phyloP scores from a whole-genome alignment of 2,888 invertebrate genomes.

The Eristalis pertinax region DNA sequence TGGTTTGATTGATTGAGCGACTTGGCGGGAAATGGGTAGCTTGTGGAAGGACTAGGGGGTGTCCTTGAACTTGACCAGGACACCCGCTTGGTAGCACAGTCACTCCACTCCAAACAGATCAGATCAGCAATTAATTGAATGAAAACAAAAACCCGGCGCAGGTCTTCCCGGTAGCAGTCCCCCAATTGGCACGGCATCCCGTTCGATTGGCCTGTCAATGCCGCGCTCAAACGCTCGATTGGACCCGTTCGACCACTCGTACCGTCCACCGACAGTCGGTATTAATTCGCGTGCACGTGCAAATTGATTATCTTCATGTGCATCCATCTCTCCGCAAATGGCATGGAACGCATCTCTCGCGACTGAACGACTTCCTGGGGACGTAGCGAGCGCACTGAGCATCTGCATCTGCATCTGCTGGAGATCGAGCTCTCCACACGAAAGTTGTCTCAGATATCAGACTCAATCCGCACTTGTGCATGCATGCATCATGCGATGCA shows the following conservation, averaged over 20 bases:
- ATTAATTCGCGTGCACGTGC: slow-evolving; percentile 1
- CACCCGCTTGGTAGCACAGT: background rate
- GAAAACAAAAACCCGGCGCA: background rate
- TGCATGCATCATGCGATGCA: slow-evolving; percentile 42
- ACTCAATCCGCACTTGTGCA: slow-evolving; percentile 57
- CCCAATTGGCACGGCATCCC: background rate
- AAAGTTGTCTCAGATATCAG: slow-evolving; percentile 43
- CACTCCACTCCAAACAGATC: background rate
- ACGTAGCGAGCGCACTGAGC: background rate
- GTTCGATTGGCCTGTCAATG: background rate
- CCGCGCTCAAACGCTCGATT: background rate
- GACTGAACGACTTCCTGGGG: background rate
- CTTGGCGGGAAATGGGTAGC: background rate
- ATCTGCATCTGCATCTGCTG: background rate
- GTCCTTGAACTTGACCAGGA: too few species aligned
- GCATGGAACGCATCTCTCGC: background rate
- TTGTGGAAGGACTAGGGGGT: background rate
- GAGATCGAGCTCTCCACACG: slow-evolving; percentile 21
- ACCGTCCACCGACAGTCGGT: background rate
- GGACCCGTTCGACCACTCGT: background rate
- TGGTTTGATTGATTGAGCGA: background rate
- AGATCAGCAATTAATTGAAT: too few species aligned
- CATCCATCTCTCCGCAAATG: background rate
- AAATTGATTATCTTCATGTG: background rate
- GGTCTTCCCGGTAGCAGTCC: background rate